Conservation (phyloP, 2,888 invertebrate species). For the Alcis repandata region DNA sequence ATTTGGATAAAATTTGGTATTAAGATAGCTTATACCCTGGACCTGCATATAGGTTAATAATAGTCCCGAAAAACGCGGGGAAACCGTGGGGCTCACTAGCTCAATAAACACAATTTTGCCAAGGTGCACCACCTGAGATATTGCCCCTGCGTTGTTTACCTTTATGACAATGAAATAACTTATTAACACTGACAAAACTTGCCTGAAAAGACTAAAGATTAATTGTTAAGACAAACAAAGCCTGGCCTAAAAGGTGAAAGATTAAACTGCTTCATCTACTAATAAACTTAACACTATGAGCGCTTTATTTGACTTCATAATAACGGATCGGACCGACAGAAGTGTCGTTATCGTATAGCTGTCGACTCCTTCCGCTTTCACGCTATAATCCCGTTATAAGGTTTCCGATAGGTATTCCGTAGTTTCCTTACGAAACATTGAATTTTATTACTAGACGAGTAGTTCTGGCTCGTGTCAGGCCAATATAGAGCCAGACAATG, state of each 20-base stretch:
- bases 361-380: slow-evolving; percentile 21
- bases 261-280: not conserved
- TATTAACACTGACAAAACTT: no score
- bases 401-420: slow-evolving; percentile 19
- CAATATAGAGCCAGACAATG: not conserved
- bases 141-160: no score
- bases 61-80: no score
- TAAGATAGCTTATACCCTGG: no score
- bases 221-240: no score
- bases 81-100: no score
- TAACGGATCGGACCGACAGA: not conserved
- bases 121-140: no score
- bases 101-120: no score
- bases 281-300: not conserved
- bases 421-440: slow-evolving; percentile 14
- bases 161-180: no score
- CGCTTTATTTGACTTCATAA: slow-evolving; percentile 11
- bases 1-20: no score
- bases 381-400: slow-evolving; percentile 23
- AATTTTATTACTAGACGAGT: slow-evolving; percentile 7
- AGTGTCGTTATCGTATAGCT: slow-evolving; percentile 18
- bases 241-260: not conserved
- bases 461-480: not conserved
- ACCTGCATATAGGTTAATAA: no score
- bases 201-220: no score